Base-by-base conservation (phyloP, 1,140 invertebrate species). In the Drosophila auraria region DNA sequence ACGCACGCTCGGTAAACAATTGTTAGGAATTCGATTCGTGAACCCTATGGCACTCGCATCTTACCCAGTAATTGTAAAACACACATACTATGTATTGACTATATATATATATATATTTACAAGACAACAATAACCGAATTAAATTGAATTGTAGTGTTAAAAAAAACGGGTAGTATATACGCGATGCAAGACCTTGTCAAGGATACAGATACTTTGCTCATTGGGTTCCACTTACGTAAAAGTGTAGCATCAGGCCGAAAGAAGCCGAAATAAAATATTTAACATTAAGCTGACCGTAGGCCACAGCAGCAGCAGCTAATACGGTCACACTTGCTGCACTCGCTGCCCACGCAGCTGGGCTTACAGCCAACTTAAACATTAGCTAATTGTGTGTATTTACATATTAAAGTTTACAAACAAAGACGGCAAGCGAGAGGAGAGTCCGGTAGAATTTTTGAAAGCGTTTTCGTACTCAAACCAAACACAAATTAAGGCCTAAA, bases 341-440 rank as follows among this genome's bases (percentile, higher is more conserved):
- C 14, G 36, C 36, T 14, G 36, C 36, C 3, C 36, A 38, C 12
- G 33, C 33, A 33, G 30, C 30, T 8, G 30, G 30, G 30, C 30
- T 33, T 42, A 17, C 12, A 12, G 30, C 12, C 54, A 40, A 36
- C 36, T 23, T 40, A 38, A 38, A 40, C 54, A 20, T 57, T 75
- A 79, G 83, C 64, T 82, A 77, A 87, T 83, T 73, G 77, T 80
- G 83, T 87, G 80, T 87, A 83, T 87, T 87, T 87, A 87, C 83
- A 87, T 87, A 87, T 83, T 87, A 87, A 80, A 87, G 83, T 87
- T 87, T 83, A 87, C 83, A 87, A 83, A 68, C 59, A 64, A 11
- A 36, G 42, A 44, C 42, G 75, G 44, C 53, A 51, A 33, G 25
- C 42, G 25, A 20, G 40, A 62, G 38, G 17, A 33, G 17, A 60